Evolutionary conservation across 1,140 invertebrate species (phyloP), one percentile per base, ranked within the genome.

Genomic region (Sarcophaga peregrina): DNA sequence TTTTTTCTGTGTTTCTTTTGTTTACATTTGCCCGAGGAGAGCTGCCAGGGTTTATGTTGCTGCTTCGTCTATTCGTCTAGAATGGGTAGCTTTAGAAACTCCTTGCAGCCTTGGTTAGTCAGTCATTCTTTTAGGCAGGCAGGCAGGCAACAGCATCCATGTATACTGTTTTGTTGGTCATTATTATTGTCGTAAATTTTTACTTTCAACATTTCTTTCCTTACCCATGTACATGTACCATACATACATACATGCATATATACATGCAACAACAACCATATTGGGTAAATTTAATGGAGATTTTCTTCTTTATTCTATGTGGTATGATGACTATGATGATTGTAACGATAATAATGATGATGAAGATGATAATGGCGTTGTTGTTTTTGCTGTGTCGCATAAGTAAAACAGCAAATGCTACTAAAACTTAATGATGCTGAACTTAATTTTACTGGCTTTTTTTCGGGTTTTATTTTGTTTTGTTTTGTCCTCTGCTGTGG

Each of bases 121-220:
- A 68, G 62, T 37, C 25, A 37, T 37, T 37, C 25, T 37, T 1
- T 37, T 37, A 37, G 25, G 25, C 4, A 37, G 58, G 15, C 20
- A 17, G 58, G 58, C 15, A 10, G 15, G 58, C 7, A 62, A 1
- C 9, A n/a, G 58, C 20, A 17, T 62, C 15, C 20, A 4, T 62
- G 58, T 62, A 17, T 62, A n/a, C 15, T 1, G 15, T 47, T 46
- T 76, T 15, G 9, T 10, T 76, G 74, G 74, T 76, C 74, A 76
- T 76, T 76, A 76, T 48, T 46, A 48, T 76, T 76, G 74, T 76
- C 74, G 74, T 76, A 76, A 76, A 76, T 76, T 76, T 76, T 76
- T 76, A 76, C 46, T 76, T 68, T 76, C 11, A 76, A 74, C 73
- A 74, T 74, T 74, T 48, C 48, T 76, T 76, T 76, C 45, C 47